Percentiles rank a stretch among this genome's conserved stretches.
These are phyloP conservation scores for Lottia gigantea DNA, from an alignment of 2,888 invertebrate genomes.

Conservation along the genomic window DNA sequence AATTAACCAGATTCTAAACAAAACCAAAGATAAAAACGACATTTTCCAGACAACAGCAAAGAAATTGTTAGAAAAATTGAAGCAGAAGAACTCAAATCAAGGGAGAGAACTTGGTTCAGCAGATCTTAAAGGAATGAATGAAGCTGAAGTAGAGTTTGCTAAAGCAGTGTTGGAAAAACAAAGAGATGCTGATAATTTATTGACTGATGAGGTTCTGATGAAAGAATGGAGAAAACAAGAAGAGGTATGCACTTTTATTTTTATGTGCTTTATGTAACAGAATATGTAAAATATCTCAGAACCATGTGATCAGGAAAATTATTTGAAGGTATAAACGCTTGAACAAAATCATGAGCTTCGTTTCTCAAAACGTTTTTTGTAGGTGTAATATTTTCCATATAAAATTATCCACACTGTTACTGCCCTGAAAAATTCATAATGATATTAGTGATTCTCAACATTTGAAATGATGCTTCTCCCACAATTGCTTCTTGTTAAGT, in stretches of 20 bases:
- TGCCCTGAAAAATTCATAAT: too few relatives aligned
- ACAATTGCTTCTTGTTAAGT: too few relatives aligned
- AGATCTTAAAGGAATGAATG: slow-evolving; percentile 42
- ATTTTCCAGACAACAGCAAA: slow-evolving; percentile 29
- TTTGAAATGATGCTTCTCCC: too few relatives aligned
- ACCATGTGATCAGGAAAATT: too few relatives aligned
- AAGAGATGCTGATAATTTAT: slow-evolving; percentile 52
- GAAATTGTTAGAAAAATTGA: slow-evolving; percentile 39
- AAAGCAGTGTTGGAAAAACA: slow-evolving; percentile 43
- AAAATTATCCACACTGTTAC: too few relatives aligned
- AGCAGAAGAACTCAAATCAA: slow-evolving; percentile 35
- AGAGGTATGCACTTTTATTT: slow-evolving; percentile 40
- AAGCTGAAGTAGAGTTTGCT: slow-evolving; percentile 46
- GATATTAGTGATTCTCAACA: too few relatives aligned
- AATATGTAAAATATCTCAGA: not conserved
- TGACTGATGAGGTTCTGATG: slow-evolving; percentile 54
- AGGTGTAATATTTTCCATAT: too few relatives aligned
- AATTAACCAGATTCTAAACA: slow-evolving; percentile 41
- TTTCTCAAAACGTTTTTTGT: too few relatives aligned
- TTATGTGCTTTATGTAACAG: not conserved
- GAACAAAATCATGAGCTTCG: too few relatives aligned
- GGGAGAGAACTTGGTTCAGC: slow-evolving; percentile 32
- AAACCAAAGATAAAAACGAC: slow-evolving; percentile 34
- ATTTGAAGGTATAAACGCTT: too few relatives aligned
- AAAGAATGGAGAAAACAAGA: slow-evolving; percentile 47